Conservation (phyloP, 2,113 vertebrate species). For the Saccopteryx bilineata region DNA sequence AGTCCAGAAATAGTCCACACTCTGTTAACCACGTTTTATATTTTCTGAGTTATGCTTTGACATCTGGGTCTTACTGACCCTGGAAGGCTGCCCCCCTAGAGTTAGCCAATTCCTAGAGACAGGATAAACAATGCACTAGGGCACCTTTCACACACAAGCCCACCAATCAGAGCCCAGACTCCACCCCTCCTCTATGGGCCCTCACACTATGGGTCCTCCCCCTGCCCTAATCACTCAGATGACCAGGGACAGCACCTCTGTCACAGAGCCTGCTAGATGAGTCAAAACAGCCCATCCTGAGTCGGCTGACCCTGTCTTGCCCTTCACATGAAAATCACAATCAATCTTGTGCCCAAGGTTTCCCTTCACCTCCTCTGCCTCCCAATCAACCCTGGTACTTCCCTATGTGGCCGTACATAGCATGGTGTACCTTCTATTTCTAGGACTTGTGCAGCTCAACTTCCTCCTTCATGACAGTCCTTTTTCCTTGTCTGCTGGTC, state of each 20-base stretch:
- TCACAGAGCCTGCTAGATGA: not conserved
- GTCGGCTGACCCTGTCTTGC: not conserved
- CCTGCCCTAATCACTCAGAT: not conserved
- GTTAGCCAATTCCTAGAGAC: not conserved
- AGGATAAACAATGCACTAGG: not conserved
- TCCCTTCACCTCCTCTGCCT: not conserved
- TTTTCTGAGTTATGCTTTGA: not conserved
- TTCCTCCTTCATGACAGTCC: not conserved
- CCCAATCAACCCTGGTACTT: not conserved
- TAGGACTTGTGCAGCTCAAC: not conserved
- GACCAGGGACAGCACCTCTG: not conserved
- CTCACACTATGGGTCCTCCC: not conserved
- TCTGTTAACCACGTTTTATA: not conserved
- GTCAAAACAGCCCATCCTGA: not conserved
- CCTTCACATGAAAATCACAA: not conserved
- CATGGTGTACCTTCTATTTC: not conserved
- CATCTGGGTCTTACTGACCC: not conserved
- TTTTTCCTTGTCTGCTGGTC: not conserved
- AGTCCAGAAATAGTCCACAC: not conserved
- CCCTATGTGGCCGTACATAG: not conserved
- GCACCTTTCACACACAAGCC: not conserved
- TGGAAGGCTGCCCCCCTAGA: not conserved
- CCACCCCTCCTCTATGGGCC: not conserved
- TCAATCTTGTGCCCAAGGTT: not conserved
- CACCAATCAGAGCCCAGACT: not conserved